phyloP scores from a whole-genome alignment of 2,888 invertebrate species.

The Rhyacophila evoluta region DNA sequence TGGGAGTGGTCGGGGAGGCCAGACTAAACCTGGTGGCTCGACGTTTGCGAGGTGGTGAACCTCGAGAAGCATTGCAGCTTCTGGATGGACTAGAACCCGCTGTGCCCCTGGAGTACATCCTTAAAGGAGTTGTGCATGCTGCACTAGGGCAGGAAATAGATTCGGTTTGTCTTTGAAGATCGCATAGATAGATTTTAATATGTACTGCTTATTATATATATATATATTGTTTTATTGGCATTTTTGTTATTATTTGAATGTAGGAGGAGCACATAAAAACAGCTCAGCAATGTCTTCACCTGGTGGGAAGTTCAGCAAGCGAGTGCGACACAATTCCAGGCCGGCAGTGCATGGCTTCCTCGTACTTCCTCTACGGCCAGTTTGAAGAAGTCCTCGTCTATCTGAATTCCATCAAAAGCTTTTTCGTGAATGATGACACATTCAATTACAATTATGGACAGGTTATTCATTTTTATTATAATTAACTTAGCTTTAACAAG shows the following conservation, averaged over 20 bases:
- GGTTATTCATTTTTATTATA: no score
- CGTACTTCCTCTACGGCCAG: conserved; percentile 93
- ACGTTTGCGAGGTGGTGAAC: conserved; percentile 89
- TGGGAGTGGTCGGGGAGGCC: conserved; percentile 97
- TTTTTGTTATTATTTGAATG: no score
- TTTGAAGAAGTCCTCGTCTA: conserved; percentile 97
- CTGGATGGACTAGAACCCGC: conserved; percentile 94
- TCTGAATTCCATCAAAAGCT: conserved; percentile 96
- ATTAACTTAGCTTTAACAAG: no score
- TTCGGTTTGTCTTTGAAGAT: conserved; percentile 83
- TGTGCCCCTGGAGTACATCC: conserved; percentile 94
- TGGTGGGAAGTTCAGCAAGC: conserved; percentile 95
- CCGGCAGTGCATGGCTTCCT: conserved; percentile 98
- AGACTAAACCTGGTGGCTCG: conserved; percentile 95
- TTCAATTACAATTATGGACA: conserved; percentile 92
- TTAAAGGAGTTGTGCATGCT: conserved; percentile 96
- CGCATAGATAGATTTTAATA: no score
- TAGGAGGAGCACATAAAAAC: conserved; percentile 94
- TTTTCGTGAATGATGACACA: conserved; percentile 89
- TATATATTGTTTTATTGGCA: no score
- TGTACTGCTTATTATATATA: no score
- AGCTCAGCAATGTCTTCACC: conserved; percentile 96
- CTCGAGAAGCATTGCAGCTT: conserved; percentile 87
- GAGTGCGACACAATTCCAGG: conserved; percentile 99
- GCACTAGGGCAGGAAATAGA: conserved; percentile 92